A percentile compares a stretch with the other conserved stretches of the same genome.
These are phyloP conservation scores for Leptobrachium ailaonicum DNA, from an alignment of 2,113 vertebrate species.

Conservation along the genomic window DNA sequence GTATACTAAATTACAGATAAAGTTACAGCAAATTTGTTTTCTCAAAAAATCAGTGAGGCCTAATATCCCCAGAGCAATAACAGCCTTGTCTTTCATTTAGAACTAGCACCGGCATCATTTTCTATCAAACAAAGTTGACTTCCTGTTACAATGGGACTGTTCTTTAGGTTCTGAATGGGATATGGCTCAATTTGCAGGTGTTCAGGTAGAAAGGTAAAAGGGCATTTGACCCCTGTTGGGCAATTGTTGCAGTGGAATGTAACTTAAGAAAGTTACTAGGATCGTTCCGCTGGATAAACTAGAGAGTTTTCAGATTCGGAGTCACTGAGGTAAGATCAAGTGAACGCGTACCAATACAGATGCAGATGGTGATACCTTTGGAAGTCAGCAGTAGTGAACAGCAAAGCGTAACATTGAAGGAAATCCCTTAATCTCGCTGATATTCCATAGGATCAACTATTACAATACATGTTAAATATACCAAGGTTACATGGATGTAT, in stretches of 20 bases:
- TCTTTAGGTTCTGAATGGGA: conserved; percentile 75
- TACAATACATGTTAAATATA: too few relatives aligned
- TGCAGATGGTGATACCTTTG: conserved; percentile 32
- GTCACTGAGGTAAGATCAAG: conserved; percentile 57
- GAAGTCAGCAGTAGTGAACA: background rate
- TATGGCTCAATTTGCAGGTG: conserved; percentile 84
- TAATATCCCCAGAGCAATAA: conserved; percentile 86
- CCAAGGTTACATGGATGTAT: too few relatives aligned
- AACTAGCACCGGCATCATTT: conserved; percentile 77
- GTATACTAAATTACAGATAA: conserved; percentile 94
- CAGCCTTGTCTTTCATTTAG: conserved; percentile 87
- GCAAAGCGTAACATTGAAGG: too few relatives aligned
- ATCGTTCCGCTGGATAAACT: conserved; percentile 67
- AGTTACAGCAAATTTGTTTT: conserved; percentile 99
- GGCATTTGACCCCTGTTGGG: conserved; percentile 69
- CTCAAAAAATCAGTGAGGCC: conserved; percentile 90
- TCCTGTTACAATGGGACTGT: conserved; percentile 78
- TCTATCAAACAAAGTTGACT: conserved; percentile 78
- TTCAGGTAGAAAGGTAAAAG: conserved; percentile 76
- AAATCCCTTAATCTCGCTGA: too few relatives aligned
- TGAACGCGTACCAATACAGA: conserved; percentile 60
- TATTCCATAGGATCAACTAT: too few relatives aligned
- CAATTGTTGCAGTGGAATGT: conserved; percentile 73
- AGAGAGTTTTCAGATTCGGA: conserved; percentile 62
- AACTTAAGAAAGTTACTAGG: conserved; percentile 72